A percentile compares a stretch with the other conserved stretches of the same genome.
Conservation (phyloP, 2,113 vertebrate genomes). For the Pseudorectes ferrugineus region DNA sequence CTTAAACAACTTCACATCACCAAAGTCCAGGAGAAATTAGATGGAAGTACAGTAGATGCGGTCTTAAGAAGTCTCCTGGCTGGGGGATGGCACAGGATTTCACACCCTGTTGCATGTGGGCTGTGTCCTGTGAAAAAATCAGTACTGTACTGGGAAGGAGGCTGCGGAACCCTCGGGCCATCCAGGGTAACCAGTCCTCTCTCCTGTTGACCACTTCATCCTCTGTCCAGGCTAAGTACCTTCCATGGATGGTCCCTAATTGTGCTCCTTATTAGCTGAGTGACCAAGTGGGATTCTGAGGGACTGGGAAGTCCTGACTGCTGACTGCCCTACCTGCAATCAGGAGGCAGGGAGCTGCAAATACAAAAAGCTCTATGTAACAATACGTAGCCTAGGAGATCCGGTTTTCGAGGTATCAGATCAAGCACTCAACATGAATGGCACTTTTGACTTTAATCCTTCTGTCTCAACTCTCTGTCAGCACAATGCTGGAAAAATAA, state of each 20-base stretch:
- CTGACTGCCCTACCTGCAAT: neutral
- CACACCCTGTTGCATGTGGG: neutral
- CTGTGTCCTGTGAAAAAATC: neutral
- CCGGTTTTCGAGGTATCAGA: rapidly evolving
- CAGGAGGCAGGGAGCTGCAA: neutral
- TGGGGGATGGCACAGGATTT: neutral
- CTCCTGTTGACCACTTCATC: rapidly evolving
- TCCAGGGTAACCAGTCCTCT: rapidly evolving
- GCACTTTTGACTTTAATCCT: neutral
- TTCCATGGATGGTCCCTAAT: neutral
- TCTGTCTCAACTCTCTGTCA: neutral
- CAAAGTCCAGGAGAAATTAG: neutral
- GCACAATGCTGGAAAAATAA: neutral
- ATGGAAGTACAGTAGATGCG: neutral
- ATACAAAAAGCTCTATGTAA: neutral
- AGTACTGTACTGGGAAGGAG: rapidly evolving
- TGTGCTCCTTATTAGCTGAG: neutral
- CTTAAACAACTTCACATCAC: neutral
- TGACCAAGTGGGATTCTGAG: neutral
- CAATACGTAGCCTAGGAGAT: neutral
- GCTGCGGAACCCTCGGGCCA: neutral
- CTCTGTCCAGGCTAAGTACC: neutral
- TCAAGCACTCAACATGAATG: neutral
- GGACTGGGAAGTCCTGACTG: neutral
- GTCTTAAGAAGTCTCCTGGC: neutral